Conservation (phyloP, 1,140 invertebrate genomes). For the Eueides isabella region DNA sequence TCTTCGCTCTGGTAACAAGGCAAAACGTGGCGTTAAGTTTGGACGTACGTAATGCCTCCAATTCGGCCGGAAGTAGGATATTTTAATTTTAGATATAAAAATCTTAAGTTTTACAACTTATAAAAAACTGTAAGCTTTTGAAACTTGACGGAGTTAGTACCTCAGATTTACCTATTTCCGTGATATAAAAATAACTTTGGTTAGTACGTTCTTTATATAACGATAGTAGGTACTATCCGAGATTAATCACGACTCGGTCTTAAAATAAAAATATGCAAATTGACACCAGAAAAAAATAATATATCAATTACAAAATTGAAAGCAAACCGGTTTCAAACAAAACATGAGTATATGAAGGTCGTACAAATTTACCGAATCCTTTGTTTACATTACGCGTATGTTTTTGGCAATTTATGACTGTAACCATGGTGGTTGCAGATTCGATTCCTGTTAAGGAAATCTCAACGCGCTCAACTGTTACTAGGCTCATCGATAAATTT, state of each 20-base stretch:
- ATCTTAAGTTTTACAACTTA: too few species aligned
- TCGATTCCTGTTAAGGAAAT: neutral
- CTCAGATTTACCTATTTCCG: too few species aligned
- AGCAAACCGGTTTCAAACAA: neutral
- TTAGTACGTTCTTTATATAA: neutral
- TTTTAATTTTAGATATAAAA: too few species aligned
- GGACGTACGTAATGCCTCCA: too few species aligned
- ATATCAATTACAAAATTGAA: conserved; percentile 6
- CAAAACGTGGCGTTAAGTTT: too few species aligned
- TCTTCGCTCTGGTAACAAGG: too few species aligned
- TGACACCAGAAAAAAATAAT: neutral
- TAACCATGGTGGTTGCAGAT: neutral
- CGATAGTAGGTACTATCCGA: neutral
- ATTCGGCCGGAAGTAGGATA: too few species aligned
- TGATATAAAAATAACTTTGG: neutral
- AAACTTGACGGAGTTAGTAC: too few species aligned
- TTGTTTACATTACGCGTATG: conserved; percentile 8
- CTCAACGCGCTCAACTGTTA: too few species aligned
- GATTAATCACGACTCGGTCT: neutral
- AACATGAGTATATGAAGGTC: neutral
- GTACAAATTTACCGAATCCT: conserved; percentile 20
- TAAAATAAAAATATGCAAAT: neutral
- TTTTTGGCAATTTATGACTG: neutral
- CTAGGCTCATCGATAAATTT: too few species aligned
- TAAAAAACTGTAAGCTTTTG: too few species aligned